phyloP scores from a whole-genome alignment of 2,113 vertebrate genomes.

The Peromyscus californicus region DNA sequence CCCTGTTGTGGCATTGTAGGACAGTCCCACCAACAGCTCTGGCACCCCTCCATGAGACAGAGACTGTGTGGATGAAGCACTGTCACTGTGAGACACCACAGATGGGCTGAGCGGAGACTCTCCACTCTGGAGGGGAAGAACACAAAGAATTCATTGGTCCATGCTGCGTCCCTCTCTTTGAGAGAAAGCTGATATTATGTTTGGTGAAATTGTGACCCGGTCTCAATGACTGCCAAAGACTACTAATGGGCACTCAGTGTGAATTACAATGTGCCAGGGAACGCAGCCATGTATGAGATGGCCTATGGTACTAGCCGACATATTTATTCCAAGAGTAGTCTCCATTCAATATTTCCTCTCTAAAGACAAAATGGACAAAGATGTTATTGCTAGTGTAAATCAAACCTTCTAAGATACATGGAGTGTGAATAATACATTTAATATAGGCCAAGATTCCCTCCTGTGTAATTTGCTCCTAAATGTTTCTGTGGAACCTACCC shows the following conservation, averaged over 20 bases:
- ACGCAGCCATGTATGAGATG: constrained; percentile 43
- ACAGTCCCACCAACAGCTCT: constrained; percentile 96
- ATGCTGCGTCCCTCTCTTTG: constrained; percentile 45
- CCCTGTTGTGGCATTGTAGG: constrained; percentile 97
- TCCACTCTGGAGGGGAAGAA: constrained; percentile 89
- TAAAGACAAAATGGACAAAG: constrained; percentile 76
- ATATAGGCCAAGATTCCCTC: constrained; percentile 75
- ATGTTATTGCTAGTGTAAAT: constrained; percentile 84
- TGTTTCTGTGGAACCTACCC: constrained; percentile 60
- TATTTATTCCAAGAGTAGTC: constrained; percentile 67
- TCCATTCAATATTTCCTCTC: constrained; percentile 80
- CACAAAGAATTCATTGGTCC: constrained; percentile 84
- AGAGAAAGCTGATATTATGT: constrained; percentile 74
- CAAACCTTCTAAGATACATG: constrained; percentile 82
- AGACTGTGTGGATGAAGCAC: constrained; percentile 94
- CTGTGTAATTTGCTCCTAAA: constrained; percentile 73
- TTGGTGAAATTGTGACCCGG: constrained; percentile 78
- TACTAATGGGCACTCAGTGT: constrained; percentile 74
- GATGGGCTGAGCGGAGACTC: constrained; percentile 94
- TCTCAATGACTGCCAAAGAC: constrained; percentile 78
- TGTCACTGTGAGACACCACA: constrained; percentile 93
- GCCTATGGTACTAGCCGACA: constrained; percentile 69
- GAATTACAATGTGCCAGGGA: constrained; percentile 79
- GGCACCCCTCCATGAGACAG: constrained; percentile 96
- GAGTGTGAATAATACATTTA: constrained; percentile 73